Percentiles rank a stretch among this genome's conserved stretches.
Evolutionary conservation across 2,888 invertebrate species (phyloP).

Genomic region (Synergus umbraculus): DNA sequence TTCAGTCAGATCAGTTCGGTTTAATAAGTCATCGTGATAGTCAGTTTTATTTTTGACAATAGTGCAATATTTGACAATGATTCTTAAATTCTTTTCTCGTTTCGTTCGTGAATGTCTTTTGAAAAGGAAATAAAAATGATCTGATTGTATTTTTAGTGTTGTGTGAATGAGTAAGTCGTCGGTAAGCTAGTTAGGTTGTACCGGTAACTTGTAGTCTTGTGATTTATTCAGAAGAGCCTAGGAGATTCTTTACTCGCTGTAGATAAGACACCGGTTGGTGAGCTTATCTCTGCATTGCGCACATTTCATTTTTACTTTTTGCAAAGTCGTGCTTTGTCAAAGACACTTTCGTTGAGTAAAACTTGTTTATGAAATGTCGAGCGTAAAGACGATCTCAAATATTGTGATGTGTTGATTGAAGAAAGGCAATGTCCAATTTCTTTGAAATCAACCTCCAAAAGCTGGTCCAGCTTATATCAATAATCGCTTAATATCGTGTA

Average conservation of each 20-base stretch:
- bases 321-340: neutral
- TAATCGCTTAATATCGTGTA: conserved; percentile 61
- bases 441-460: conserved; percentile 23
- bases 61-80: conserved; percentile 24
- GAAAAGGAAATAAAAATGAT: conserved; percentile 1
- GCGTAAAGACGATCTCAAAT: conserved; percentile 36
- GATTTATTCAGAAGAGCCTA: conserved; percentile 50
- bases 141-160: conserved; percentile 21
- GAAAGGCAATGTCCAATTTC: conserved; percentile 9
- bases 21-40: neutral
- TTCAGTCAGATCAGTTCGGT: neutral
- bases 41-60: conserved; percentile 29
- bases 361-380: neutral
- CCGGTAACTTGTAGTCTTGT: conserved; percentile 43
- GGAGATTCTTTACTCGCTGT: conserved; percentile 29
- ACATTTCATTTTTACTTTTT: neutral
- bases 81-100: neutral
- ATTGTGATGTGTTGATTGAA: conserved; percentile 32
- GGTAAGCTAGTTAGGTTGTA: conserved; percentile 57
- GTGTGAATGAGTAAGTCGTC: conserved; percentile 33
- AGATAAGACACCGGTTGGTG: neutral
- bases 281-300: neutral
- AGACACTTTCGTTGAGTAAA: conserved; percentile 5
- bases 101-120: neutral
- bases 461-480: conserved; percentile 44